Conservation (phyloP, 2,113 vertebrate species). For the Apeltes quadracus region DNA sequence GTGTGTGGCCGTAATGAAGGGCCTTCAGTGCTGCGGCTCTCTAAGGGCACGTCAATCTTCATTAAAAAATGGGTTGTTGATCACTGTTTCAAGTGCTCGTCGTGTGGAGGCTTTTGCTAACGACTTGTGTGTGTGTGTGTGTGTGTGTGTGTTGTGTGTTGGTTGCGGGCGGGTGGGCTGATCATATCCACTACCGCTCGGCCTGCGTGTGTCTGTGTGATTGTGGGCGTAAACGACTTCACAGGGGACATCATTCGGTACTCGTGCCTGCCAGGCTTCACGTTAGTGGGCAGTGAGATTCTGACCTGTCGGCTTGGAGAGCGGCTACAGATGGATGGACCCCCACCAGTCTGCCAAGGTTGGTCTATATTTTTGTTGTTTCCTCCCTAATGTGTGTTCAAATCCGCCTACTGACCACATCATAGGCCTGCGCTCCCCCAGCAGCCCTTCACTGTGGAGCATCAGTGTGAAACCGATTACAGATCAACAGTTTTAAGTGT, state of each 20-base stretch:
- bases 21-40: constrained; percentile 38
- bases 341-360: constrained; percentile 95
- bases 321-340: constrained; percentile 93
- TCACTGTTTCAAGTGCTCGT: constrained; percentile 52
- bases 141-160: constrained; percentile 26
- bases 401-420: constrained; percentile 46
- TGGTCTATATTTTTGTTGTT: constrained; percentile 31
- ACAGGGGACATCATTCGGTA: constrained; percentile 97
- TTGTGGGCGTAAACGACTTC: constrained; percentile 50
- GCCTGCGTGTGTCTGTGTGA: constrained; percentile 22
- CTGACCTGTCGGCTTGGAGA: constrained; percentile 93
- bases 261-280: constrained; percentile 94
- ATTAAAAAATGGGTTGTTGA: constrained; percentile 67
- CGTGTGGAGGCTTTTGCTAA: constrained; percentile 36
- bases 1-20: constrained; percentile 42
- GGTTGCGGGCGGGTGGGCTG: not conserved
- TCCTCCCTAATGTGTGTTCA: not conserved
- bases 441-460: constrained; percentile 16
- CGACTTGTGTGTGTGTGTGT: constrained; percentile 5
- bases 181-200: not conserved
- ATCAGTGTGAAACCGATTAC: constrained; percentile 47
- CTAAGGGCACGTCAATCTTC: constrained; percentile 60
- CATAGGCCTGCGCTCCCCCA: constrained; percentile 25
- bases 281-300: constrained; percentile 92
- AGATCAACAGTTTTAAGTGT: constrained; percentile 34